Evolutionary conservation across 2,113 vertebrate genomes (phyloP).

Genomic region (Variabilichromis moorii): DNA sequence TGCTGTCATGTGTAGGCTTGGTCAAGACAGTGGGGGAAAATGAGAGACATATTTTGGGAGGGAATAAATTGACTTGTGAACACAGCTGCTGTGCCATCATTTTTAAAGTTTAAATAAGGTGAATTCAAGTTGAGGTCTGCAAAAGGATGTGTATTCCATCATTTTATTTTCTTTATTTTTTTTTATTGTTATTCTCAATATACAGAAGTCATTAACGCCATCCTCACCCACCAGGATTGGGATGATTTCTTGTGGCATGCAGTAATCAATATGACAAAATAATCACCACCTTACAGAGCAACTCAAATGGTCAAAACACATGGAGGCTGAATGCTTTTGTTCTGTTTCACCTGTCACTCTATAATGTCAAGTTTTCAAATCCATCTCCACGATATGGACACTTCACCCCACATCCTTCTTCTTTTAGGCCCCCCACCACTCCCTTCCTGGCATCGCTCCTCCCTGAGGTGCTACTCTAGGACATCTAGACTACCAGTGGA

Average conservation of each 20-base stretch:
- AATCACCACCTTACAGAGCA: not conserved
- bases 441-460: constrained; percentile 15
- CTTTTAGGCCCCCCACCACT: not conserved
- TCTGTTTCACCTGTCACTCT: constrained; percentile 24
- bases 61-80: constrained; percentile 14
- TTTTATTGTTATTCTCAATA: not conserved
- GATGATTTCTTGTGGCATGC: not conserved
- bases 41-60: constrained; percentile 23
- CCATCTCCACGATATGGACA: not conserved
- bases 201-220: not conserved
- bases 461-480: constrained; percentile 50
- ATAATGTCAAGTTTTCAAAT: constrained; percentile 19
- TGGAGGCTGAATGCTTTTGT: not conserved
- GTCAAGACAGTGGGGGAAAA: not conserved
- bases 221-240: not conserved
- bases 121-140: not conserved
- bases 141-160: not conserved
- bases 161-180: fast-evolving
- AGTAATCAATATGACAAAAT: not conserved
- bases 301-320: not conserved
- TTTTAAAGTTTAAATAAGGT: not conserved
- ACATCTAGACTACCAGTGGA: constrained; percentile 54
- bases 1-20: not conserved
- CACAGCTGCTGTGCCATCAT: constrained; percentile 3
- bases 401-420: not conserved